Percentiles rank a stretch among this genome's conserved stretches.
Evolutionary conservation across 2,113 vertebrate species (phyloP).

Genomic region (Hippopotamus amphibius): DNA sequence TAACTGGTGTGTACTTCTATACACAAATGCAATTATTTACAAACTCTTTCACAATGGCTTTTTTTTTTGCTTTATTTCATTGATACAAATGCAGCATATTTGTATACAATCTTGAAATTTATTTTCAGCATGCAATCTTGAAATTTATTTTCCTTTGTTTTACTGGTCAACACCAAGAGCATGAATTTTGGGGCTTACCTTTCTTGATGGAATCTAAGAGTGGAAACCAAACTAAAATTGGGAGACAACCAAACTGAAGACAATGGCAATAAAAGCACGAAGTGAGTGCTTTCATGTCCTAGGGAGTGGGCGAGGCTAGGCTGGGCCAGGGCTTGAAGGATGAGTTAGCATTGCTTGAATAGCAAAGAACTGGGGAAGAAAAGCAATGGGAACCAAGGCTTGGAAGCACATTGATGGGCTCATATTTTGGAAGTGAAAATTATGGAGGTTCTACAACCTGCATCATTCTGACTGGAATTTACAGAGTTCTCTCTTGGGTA

Average conservation of each 20-base stretch:
- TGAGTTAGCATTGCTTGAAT: not conserved
- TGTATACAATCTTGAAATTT: not conserved
- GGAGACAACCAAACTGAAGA: not conserved
- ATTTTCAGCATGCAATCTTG: not conserved
- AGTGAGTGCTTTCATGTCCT: not conserved
- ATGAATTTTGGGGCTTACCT: slow-evolving; percentile 6
- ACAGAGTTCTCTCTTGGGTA: not conserved
- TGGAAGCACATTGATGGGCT: not conserved
- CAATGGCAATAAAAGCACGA: not conserved
- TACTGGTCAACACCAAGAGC: not conserved
- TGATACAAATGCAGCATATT: not conserved
- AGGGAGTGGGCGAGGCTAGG: not conserved
- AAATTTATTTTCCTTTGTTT: slow-evolving; percentile 42
- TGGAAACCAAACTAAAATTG: not conserved
- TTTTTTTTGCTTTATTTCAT: not conserved
- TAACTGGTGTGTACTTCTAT: not conserved
- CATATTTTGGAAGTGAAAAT: not conserved
- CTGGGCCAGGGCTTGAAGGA: not conserved
- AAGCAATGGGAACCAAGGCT: not conserved
- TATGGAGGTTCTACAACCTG: not conserved
- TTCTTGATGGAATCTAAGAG: slow-evolving; percentile 6
- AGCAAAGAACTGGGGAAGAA: not conserved
- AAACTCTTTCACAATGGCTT: not conserved
- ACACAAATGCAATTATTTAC: not conserved
- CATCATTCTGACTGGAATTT: not conserved